Base-by-base conservation (phyloP, 1,140 invertebrate species). In the Caenorhabditis tropicalis region DNA sequence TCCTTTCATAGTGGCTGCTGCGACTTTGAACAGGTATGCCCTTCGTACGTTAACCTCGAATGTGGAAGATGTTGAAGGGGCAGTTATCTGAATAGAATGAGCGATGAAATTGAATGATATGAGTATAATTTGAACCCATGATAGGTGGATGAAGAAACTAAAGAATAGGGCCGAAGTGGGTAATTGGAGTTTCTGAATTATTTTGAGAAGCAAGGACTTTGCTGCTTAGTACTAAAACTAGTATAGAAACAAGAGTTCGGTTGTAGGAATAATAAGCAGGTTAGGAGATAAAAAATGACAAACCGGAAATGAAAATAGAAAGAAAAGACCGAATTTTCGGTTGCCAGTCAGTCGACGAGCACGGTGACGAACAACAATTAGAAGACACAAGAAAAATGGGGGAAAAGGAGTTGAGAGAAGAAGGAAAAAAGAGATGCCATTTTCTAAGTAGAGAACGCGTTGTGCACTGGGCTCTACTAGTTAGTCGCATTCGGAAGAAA, bases 1-100 rank as follows among this genome's bases (percentile, higher is more conserved):
- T n/a, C 89, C 89, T 79, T 90, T 91, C 82, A 88, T 87, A 19
- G 89, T 90, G 15, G 87, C 82, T 6, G 89, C 89, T 5, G 89
- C 90, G 19, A 90, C 89, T 81, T 87, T 85, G 84, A 90, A 90
- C 1, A 65, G 79, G 49, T 91, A 90, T 39, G 84, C 83, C 24
- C 85, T 83, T 27, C 85, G 86, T 2, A 88, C 81, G 29, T 88
- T 85, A 16, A 90, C 88, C 9, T 85, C 51, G 51, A 89, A 91
- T 74, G 65, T 74, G 19, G 65, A 74, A 19, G 65, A 74, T 36
- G 65, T 74, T 6, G 65, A 74, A 21, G 65, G 36, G 33, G 65
- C 65, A 43, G 65, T 29, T 46, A 74, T 36, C 65, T 74, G 65
- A 39, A 74, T 6, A 12, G 31, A 74, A 27, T 12, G 33, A 21